Base-by-base conservation (phyloP, 2,888 invertebrate species). In the Tuberolachnus salignus region DNA sequence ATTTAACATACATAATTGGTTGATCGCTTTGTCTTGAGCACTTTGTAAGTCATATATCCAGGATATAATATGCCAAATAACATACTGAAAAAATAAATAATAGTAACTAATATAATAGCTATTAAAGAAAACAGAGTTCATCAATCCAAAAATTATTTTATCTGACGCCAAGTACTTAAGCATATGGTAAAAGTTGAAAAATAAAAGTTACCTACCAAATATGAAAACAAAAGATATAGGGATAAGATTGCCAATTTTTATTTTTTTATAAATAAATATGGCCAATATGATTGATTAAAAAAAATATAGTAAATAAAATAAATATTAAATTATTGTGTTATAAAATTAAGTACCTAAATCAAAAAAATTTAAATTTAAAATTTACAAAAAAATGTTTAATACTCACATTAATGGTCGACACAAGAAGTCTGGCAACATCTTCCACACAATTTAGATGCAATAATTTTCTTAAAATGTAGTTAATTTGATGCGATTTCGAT, bases 31-130 rank as follows among this genome's bases (percentile, higher is more conserved):
- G 67, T 59, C n/a, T 78, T 78, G 23, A 78, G 69, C 16, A 78
- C 78, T 78, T 78, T 78, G 10, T 53, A 78, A 2, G 78, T 69
- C 78, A 78, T 78, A 69, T 78, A 78, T n/a, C 78, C 78, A 51
- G 78, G 78, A 61, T 78, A 78, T 19, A 78, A 49, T 42, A 78
- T 59, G 3, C 78, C 78, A 69, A 78, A 78, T 26, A 78, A 0
- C 78, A 78, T 67, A n/a, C 78, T 78, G 57, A 69, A 78, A 74
- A 64, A 66, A 49, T 14, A 67, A 49, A 67, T 14, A 14, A 26
- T 26, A n/a, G 13, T 51, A 10, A 16, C 4, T 23, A 34, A 26
- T 49, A 23, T 21, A 44, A 55, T 42, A 21, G 21, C 9, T 42
- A 42, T 11, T 46, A 11, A 46, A n/a, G 10, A 16, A 10, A 8